phyloP scores from a whole-genome alignment of 2,797 vertebrate genomes.

The Buphagus erythrorhynchus region DNA sequence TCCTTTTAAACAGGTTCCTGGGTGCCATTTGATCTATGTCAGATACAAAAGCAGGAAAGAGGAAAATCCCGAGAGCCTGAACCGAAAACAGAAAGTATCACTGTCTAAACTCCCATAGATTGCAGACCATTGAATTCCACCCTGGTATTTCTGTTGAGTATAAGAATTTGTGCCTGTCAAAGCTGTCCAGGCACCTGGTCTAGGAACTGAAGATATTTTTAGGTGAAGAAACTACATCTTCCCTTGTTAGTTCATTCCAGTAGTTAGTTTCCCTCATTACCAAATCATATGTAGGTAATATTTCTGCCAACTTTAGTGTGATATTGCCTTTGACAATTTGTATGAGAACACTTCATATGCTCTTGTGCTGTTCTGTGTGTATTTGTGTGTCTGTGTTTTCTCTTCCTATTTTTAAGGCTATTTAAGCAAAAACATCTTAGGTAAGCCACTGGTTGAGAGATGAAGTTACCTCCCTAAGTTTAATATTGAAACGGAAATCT shows the following conservation, averaged over 20 bases:
- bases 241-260: not conserved
- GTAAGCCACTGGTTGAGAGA: not conserved
- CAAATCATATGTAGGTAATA: not conserved
- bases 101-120: not conserved
- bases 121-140: not conserved
- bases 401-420: not conserved
- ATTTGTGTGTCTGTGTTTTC: not conserved
- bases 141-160: not conserved
- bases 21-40: not conserved
- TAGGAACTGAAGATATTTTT: not conserved
- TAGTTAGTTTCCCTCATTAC: not conserved
- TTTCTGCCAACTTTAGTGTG: slow-evolving; percentile 4
- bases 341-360: not conserved
- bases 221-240: not conserved
- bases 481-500: not conserved
- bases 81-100: not conserved
- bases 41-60: not conserved
- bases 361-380: not conserved
- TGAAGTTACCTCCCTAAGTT: not conserved
- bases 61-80: not conserved
- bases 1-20: slow-evolving; percentile 8
- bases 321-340: slow-evolving; percentile 39
- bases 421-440: not conserved
- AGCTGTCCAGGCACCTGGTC: not conserved
- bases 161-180: not conserved